phyloP scores from a whole-genome alignment of 2,888 invertebrate genomes.

The Frankliniella fusca region DNA sequence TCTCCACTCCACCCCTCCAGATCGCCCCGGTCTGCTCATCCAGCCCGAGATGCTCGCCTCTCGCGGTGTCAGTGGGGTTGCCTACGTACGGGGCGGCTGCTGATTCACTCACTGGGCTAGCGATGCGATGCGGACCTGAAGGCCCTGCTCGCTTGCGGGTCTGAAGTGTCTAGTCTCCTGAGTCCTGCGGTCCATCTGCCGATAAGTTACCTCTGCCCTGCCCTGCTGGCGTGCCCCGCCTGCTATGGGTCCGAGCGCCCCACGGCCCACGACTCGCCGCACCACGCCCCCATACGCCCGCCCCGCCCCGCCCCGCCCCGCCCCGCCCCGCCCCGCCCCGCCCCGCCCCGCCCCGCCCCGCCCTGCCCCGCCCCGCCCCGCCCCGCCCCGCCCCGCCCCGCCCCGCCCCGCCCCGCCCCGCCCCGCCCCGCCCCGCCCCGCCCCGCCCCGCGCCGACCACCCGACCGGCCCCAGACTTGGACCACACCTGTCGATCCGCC shows the following conservation, averaged over 20 bases:
- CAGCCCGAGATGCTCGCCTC: no score
- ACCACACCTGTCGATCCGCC: constrained; percentile 21
- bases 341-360: background rate
- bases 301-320: background rate
- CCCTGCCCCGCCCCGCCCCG: background rate
- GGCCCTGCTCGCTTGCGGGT: no score
- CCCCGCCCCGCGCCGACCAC: constrained; percentile 17
- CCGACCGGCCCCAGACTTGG: background rate
- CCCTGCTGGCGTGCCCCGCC: no score
- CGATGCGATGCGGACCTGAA: no score
- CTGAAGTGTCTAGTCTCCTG: no score
- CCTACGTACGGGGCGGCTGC: no score
- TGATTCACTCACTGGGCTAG: no score
- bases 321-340: background rate
- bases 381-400: background rate
- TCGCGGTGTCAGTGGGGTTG: no score
- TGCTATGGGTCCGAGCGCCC: no score
- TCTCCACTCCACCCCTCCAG: background rate
- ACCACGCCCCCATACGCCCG: background rate
- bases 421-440: background rate
- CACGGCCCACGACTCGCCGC: background rate
- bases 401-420: background rate
- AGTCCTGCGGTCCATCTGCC: no score
- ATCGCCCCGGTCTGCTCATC: no score
- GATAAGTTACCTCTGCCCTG: no score